Evolutionary conservation across 2,888 invertebrate species (phyloP), one percentile per base, ranked within the genome.

Genomic region (Stenoptilia bipunctidactyla): DNA sequence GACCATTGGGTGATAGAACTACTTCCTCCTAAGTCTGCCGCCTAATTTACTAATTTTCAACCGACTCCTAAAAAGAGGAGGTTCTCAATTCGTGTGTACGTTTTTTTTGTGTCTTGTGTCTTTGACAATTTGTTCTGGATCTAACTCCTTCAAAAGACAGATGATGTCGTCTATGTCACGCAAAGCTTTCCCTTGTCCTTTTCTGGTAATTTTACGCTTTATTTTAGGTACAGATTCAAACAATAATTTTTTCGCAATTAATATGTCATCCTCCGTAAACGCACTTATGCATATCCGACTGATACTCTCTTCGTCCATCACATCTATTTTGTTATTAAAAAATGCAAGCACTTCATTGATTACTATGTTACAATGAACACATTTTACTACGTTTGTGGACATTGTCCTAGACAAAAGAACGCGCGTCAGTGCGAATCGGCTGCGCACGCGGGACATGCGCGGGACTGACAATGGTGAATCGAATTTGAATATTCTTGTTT

Each of bases 271-370:
- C 5, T 8, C 20, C 4, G 8, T n/a, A 15, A 36, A 36, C 8
- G 15, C 15, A 15, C n/a, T n/a, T 3, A 10, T 15, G 14, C 15
- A 36, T n/a, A 20, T 15, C 9, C 36, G 15, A 13, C 9, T 14
- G 12, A 34, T 5, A 8, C 34, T 13, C 8, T 14, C 34, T 14
- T 43, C 43, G 13, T 40, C 43, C 37, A 43, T 43, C 1, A 40
- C 40, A 13, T 40, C 35, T n/a, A 40, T 5, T 27, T 40, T 37
- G 20, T 43, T 43, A 27, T 40, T 37, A 0, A 43, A 15, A 25
- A 40, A 43, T 2, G 43, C 37, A 9, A 43, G 14, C 20, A 43
- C 35, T 36, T 43, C 40, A 36, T 36, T 25, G 13, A 43, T 43
- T 1, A 43, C 38, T 8, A 43, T 38, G 30, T 43, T 43, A 12